Evolutionary conservation across 2,888 invertebrate genomes (phyloP).

Genomic region (Pachymerium ferrugineum): DNA sequence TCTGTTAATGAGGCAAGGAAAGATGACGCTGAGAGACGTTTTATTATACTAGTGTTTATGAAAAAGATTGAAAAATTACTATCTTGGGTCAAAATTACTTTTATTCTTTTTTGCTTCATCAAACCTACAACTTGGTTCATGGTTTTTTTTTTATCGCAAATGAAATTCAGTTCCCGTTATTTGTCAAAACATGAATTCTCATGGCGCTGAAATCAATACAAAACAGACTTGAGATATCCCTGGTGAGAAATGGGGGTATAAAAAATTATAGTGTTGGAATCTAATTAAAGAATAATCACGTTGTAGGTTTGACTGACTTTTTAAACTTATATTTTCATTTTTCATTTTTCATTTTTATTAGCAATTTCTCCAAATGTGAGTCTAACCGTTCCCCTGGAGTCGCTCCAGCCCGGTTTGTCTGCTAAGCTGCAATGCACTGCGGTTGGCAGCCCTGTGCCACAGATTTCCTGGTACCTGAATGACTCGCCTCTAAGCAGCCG

Average conservation of each 20-base stretch:
- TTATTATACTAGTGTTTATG: background rate
- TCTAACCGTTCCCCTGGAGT: background rate
- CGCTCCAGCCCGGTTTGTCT: background rate
- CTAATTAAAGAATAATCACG: background rate
- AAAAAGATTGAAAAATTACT: constrained; percentile 13
- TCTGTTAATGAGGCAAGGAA: constrained; percentile 19
- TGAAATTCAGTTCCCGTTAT: background rate
- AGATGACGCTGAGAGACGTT: background rate
- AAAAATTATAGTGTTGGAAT: too few relatives aligned
- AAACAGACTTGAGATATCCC: background rate
- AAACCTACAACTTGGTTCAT: background rate
- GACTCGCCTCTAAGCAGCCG: background rate
- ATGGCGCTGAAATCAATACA: background rate
- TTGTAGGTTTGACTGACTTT: background rate
- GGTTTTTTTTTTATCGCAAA: background rate
- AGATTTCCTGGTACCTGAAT: constrained; percentile 23
- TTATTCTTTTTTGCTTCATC: background rate
- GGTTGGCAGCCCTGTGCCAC: constrained; percentile 27
- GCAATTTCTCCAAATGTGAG: constrained; percentile 3
- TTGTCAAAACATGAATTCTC: background rate
- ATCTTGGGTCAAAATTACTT: background rate
- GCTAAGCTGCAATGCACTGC: background rate
- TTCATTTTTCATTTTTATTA: background rate
- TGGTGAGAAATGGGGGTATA: too few relatives aligned
- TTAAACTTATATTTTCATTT: background rate